These are phyloP conservation scores for Mirza zaza DNA, from an alignment of 2,113 vertebrate genomes.

Conservation along the genomic window DNA sequence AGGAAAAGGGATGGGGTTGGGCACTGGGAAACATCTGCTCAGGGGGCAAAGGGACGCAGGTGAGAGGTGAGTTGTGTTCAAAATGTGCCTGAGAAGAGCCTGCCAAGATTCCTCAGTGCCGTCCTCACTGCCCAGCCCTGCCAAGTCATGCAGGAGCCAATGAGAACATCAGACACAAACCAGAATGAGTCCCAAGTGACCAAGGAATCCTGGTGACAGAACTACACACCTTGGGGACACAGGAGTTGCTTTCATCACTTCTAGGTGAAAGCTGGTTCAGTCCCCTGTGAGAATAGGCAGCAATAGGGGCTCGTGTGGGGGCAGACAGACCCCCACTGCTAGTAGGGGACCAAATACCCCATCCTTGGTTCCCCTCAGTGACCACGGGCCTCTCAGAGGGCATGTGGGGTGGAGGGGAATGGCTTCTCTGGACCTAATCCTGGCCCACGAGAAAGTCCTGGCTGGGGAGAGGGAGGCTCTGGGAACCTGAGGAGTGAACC, in stretches of 20 bases:
- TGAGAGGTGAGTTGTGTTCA: not conserved
- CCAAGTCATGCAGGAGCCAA: not conserved
- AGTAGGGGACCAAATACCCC: not conserved
- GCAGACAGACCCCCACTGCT: not conserved
- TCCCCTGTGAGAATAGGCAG: conserved; percentile 10
- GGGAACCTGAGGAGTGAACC: not conserved
- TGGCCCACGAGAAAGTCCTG: not conserved
- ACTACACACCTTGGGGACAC: not conserved
- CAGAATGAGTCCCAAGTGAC: not conserved
- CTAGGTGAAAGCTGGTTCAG: not conserved
- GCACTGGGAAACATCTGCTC: conserved; percentile 11
- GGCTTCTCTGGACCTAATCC: not conserved
- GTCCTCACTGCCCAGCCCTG: not conserved
- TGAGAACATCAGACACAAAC: not conserved
- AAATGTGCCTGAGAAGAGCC: not conserved
- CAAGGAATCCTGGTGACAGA: not conserved
- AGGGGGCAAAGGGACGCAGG: not conserved
- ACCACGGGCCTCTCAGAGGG: not conserved
- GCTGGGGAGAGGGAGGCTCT: not conserved
- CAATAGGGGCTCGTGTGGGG: not conserved
- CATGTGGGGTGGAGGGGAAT: not conserved
- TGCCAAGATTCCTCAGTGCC: not conserved
- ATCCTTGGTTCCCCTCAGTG: not conserved
- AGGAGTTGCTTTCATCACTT: not conserved
- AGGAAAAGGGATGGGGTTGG: conserved; percentile 11